These are phyloP conservation scores for Oryzias celebensis DNA, from an alignment of 2,113 vertebrate species.

Conservation along the genomic window DNA sequence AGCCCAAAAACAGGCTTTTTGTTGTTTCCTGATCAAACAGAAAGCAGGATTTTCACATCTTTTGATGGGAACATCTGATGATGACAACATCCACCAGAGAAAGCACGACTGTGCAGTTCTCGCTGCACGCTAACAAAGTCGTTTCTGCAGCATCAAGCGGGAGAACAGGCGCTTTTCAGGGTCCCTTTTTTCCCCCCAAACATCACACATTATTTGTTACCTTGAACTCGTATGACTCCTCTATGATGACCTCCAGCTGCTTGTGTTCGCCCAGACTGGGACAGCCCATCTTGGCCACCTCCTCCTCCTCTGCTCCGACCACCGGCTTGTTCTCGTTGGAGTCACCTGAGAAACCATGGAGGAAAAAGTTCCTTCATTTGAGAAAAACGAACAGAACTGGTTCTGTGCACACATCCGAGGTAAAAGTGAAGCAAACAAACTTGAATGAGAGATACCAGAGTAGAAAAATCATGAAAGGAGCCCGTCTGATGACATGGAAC, in stretches of 20 bases:
- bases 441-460: too few relatives aligned
- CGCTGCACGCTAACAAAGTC: conserved; percentile 7
- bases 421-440: too few relatives aligned
- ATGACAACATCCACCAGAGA: background rate
- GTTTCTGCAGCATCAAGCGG: too few relatives aligned
- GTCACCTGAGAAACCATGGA: conserved; percentile 63
- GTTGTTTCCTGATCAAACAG: too few relatives aligned
- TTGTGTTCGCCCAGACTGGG: conserved; percentile 80
- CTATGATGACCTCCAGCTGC: conserved; percentile 77
- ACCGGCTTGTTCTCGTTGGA: conserved; percentile 79
- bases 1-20: background rate
- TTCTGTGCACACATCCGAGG: too few relatives aligned
- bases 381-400: too few relatives aligned
- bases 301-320: conserved; percentile 76
- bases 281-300: conserved; percentile 81
- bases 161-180: background rate
- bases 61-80: too few relatives aligned
- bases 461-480: too few relatives aligned
- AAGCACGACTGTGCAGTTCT: background rate
- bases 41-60: too few relatives aligned
- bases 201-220: conserved; percentile 37
- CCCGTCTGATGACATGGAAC: too few relatives aligned
- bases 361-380: too few relatives aligned
- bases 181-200: background rate
- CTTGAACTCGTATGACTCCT: conserved; percentile 84